Percentiles rank a stretch among this genome's conserved stretches.
Conservation (phyloP, 2,113 vertebrate species). For the Coptodon rendalli region DNA sequence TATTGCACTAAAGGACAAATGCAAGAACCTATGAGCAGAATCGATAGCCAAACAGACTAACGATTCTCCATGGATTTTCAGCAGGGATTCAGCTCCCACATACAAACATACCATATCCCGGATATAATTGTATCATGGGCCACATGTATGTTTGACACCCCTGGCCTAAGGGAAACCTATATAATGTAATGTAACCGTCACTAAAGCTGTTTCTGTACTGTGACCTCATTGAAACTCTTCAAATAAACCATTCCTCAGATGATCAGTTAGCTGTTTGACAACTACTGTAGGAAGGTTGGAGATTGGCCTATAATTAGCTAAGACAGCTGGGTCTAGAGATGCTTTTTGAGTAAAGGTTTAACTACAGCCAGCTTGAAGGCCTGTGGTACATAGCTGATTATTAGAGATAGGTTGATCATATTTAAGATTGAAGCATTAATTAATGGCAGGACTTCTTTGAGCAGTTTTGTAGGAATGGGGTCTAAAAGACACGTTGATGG, state of each 20-base stretch:
- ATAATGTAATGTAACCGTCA: background rate
- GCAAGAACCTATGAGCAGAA: background rate
- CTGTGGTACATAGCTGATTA: fast-evolving
- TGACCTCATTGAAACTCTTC: background rate
- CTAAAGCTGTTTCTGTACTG: background rate
- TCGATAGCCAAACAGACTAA: background rate
- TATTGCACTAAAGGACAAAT: background rate
- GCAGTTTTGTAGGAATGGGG: background rate
- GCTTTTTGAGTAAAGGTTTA: background rate
- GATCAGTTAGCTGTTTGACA: background rate
- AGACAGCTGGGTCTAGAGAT: background rate
- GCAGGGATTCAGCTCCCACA: background rate
- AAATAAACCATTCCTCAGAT: background rate
- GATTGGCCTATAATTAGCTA: background rate
- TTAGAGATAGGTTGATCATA: background rate
- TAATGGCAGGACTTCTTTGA: background rate
- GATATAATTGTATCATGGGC: background rate
- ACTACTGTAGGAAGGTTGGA: background rate
- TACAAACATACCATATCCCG: background rate
- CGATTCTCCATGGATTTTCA: background rate
- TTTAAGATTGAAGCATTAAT: background rate
- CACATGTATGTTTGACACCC: background rate
- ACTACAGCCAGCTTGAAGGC: background rate
- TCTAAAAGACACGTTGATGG: background rate
- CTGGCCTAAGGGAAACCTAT: background rate